Percentiles rank a stretch among this genome's conserved stretches.
phyloP scores from a whole-genome alignment of 2,113 vertebrate genomes.

The Syngnathus typhle region DNA sequence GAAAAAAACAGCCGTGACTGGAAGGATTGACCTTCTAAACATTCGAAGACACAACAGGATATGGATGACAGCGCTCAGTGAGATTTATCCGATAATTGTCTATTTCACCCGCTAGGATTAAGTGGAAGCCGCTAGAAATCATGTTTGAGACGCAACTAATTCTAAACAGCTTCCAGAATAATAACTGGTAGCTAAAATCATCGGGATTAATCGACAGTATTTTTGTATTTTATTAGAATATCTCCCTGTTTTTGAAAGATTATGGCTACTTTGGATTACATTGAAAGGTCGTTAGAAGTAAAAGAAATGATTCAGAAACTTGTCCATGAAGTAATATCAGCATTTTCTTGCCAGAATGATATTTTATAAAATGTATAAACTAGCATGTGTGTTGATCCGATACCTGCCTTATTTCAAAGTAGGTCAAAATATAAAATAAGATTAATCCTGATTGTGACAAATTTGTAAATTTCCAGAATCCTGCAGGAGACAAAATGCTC shows the following conservation, averaged over 20 bases:
- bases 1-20: slow-evolving; percentile 2
- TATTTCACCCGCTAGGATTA: slow-evolving; percentile 24
- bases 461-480: slow-evolving; percentile 39
- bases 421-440: neutral
- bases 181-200: slow-evolving; percentile 11
- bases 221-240: neutral
- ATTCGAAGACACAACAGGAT: neutral
- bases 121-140: slow-evolving; percentile 16
- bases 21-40: neutral
- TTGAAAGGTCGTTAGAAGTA: neutral
- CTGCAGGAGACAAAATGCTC: slow-evolving; percentile 60
- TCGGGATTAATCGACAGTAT: neutral
- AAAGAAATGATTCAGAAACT: neutral
- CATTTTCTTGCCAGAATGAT: neutral
- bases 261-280: neutral
- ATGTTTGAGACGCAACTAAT: slow-evolving; percentile 17
- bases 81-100: slow-evolving; percentile 24
- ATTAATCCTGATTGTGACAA: neutral
- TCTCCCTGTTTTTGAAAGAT: neutral
- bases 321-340: neutral
- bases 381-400: too few species aligned
- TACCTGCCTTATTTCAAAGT: too few species aligned
- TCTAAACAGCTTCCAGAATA: slow-evolving; percentile 21
- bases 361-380: too few species aligned
- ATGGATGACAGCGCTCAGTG: neutral